Conservation (phyloP, 2,113 vertebrate genomes). For the Sclerurus mexicanus region DNA sequence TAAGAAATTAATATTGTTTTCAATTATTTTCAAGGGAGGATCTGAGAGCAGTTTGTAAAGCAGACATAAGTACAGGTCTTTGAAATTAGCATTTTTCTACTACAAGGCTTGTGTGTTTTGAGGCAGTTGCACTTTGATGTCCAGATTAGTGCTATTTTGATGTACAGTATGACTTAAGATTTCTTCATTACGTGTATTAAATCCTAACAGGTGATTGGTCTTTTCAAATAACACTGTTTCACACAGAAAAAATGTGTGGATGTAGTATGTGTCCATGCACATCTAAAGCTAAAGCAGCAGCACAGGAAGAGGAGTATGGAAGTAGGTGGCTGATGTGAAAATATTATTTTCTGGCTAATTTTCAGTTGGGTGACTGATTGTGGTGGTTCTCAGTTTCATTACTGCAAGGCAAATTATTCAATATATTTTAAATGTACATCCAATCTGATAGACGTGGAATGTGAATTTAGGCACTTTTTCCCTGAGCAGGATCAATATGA, state of each 20-base stretch:
- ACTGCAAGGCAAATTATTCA: neutral
- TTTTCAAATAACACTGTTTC: neutral
- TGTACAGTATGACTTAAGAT: neutral
- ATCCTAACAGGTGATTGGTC: neutral
- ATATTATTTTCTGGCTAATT: conserved; percentile 3
- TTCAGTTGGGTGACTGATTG: neutral
- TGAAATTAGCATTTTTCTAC: neutral
- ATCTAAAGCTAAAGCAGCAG: neutral
- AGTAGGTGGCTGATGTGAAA: neutral
- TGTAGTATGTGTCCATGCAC: neutral
- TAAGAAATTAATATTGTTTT: neutral
- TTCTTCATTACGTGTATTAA: neutral
- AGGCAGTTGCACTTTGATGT: neutral
- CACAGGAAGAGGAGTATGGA: neutral
- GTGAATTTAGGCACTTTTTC: neutral
- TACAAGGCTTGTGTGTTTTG: neutral
- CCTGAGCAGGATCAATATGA: neutral
- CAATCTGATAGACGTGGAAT: neutral
- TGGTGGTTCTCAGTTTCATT: neutral
- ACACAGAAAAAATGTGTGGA: neutral
- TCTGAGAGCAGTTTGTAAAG: neutral
- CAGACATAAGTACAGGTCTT: neutral
- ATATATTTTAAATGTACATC: neutral
- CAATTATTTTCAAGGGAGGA: neutral
- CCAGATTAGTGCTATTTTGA: neutral